Conservation (phyloP, 2,113 vertebrate genomes). For the Marmota monax region DNA sequence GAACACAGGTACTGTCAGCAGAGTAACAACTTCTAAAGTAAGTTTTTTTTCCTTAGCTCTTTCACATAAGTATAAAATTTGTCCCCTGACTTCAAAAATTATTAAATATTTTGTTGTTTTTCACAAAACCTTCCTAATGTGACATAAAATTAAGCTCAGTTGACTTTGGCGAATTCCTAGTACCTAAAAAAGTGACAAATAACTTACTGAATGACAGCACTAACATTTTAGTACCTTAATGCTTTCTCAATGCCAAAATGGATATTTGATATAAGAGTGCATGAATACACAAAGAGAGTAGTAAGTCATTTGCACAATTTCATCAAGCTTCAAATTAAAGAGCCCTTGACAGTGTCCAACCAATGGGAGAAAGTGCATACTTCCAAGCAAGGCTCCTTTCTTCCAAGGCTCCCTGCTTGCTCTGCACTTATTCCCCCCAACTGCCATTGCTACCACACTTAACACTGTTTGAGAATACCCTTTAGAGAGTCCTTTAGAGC, state of each 20-base stretch:
- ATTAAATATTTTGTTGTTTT: conserved; percentile 35
- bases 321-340: not conserved
- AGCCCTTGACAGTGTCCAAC: not conserved
- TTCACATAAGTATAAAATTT: conserved; percentile 7
- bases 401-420: not conserved
- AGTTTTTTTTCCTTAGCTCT: conserved; percentile 6
- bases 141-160: conserved; percentile 26
- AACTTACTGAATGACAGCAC: conserved; percentile 33
- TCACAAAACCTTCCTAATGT: conserved; percentile 1
- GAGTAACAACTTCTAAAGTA: conserved; percentile 44
- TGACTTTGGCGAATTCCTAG: conserved; percentile 18
- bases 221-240: not conserved
- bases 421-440: not conserved
- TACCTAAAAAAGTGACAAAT: conserved; percentile 15
- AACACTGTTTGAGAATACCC: not conserved
- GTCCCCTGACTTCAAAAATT: conserved; percentile 20
- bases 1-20: conserved; percentile 17
- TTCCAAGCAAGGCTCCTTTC: not conserved
- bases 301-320: not conserved
- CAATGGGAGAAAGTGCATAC: not conserved
- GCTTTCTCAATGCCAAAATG: conserved; percentile 26
- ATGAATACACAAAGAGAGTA: not conserved
- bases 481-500: not conserved
- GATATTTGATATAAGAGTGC: not conserved
- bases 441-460: not conserved